Percentiles rank a stretch among this genome's conserved stretches.
Conservation (phyloP, 1,140 invertebrate genomes). For the Conus betulinus region DNA sequence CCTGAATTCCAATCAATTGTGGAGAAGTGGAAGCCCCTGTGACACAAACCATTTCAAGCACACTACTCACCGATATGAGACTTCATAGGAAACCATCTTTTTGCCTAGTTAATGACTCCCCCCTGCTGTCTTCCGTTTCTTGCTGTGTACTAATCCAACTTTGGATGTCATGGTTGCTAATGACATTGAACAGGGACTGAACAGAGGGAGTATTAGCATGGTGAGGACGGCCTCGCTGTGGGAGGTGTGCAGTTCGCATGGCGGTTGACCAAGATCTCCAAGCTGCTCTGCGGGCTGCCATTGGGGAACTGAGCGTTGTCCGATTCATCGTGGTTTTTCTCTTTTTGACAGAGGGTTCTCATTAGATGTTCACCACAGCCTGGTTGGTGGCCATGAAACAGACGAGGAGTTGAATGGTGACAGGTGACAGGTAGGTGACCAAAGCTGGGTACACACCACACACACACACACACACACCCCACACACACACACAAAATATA, state of each 20-base stretch:
- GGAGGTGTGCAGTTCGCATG: conserved; percentile 99
- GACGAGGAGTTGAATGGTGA: background rate
- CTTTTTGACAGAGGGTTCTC: conserved; percentile 76
- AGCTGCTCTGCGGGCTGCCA: conserved; percentile 78
- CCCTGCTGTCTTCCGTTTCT: conserved; percentile 93
- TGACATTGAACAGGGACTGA: conserved; percentile 96
- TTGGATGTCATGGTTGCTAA: conserved; percentile 97
- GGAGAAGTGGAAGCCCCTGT: background rate
- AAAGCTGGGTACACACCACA: background rate
- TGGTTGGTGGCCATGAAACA: background rate
- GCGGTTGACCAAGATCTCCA: conserved; percentile 97
- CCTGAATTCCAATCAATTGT: too few relatives aligned
- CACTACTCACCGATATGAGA: too few relatives aligned
- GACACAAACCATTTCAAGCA: too few relatives aligned
- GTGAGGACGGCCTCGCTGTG: conserved; percentile 93
- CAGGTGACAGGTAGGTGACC: background rate
- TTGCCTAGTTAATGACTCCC: conserved; percentile 70
- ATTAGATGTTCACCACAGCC: background rate
- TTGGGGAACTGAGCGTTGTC: conserved; percentile 93
- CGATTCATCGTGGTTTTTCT: conserved; percentile 81
- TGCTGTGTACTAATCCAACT: conserved; percentile 93
- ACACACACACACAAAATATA: too few relatives aligned
- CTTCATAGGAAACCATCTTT: background rate
- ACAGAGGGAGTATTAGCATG: conserved; percentile 96
- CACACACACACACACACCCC: too few relatives aligned